Conservation (phyloP, 2,113 vertebrate species). For the Cricetomys ansorgei region DNA sequence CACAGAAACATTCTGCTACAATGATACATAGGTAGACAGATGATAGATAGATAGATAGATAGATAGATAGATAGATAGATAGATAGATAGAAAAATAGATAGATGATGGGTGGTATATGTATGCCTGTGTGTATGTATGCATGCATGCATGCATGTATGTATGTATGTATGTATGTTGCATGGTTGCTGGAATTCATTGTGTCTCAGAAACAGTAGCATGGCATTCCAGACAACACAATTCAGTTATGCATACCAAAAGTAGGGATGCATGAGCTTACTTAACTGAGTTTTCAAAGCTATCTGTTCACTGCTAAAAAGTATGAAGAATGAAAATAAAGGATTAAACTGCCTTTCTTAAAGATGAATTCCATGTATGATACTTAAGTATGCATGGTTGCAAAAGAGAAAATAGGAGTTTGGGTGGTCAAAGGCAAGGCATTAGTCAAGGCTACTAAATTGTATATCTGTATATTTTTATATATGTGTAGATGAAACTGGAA, state of each 20-base stretch:
- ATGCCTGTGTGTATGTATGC: no score
- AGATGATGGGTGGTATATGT: neutral
- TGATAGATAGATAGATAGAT: neutral
- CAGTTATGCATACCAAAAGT: neutral
- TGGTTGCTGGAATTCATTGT: neutral
- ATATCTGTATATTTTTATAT: neutral
- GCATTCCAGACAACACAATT: neutral
- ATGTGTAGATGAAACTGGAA: neutral
- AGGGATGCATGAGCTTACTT: neutral
- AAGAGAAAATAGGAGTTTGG: neutral
- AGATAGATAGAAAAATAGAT: neutral
- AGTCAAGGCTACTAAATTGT: neutral
- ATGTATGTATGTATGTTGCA: neutral
- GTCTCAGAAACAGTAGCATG: neutral
- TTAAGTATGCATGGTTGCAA: neutral
- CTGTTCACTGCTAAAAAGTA: neutral
- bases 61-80: neutral
- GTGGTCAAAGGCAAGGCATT: neutral
- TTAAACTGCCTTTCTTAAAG: neutral
- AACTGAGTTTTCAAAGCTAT: neutral
- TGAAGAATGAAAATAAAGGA: neutral
- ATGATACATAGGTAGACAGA: neutral
- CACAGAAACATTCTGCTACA: neutral
- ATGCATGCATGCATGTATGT: neutral
- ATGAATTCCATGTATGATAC: neutral